Base-by-base conservation (phyloP, 2,888 invertebrate genomes). In the Blastobasis adustella region DNA sequence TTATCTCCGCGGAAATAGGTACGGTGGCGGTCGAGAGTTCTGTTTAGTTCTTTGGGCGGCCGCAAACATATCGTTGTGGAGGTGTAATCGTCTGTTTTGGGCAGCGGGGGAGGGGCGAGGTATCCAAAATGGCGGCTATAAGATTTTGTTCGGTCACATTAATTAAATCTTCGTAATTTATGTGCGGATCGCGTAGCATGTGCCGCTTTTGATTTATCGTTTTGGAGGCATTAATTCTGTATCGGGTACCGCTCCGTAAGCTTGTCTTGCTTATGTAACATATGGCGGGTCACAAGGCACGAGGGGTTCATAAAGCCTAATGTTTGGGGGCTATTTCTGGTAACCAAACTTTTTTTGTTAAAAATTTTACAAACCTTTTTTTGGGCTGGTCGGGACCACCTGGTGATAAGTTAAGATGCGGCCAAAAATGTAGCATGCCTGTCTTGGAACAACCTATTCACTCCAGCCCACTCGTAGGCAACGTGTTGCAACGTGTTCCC, bases 91-190 rank as follows among this genome's bases (percentile, higher is more conserved):
- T 82, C 80, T 82, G 86, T 82, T 82, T 71, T 73, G 74, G 77
- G 78, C 82, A 74, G 69, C 65, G 54, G 64, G 76, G 79, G 79
- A 67, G 76, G 79, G 74, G 71, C 76, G 80, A 81, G 81, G 84
- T 76, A 62, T 73, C 63, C 83, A 87, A 87, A 79, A 87, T 86
- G 87, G 87, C 86, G 61, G 73, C 74, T 71, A 79, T 88, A 88
- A 88, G 87, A 88, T 88, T 87, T 86, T 76, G 84, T 83, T 79
- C 78, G 74, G 81, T 73, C 76, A 80, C 79, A 86, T 83, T 85
- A 86, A 87, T 88, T 88, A 85, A 87, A 86, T 86, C 86, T 86
- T 86, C 79, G 77, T 88, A 82, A 88, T 88, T 87, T 88, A 88
- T 83, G 80, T 73, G 70, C 69, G 67, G 73, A 65, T 69, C 68